Evolutionary conservation across 2,888 invertebrate species (phyloP).

Genomic region (Trissonchulus sp.): DNA sequence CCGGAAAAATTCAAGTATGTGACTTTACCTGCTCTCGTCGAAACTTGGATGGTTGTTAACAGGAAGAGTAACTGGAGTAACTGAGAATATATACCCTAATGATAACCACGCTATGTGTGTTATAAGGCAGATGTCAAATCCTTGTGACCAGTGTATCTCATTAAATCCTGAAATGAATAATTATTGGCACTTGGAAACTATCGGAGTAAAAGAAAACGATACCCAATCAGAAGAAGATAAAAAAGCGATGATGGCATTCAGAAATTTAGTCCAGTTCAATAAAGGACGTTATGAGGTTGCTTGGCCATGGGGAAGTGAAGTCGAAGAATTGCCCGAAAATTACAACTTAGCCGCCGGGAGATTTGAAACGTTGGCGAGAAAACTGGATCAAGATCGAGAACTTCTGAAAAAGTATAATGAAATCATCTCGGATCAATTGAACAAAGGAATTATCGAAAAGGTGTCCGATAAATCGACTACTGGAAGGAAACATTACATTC

Average conservation of each 20-base stretch:
- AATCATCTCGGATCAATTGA: slow-evolving; percentile 28
- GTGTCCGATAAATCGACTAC: neutral
- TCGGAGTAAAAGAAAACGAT: neutral
- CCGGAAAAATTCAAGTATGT: neutral
- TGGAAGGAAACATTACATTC: slow-evolving; percentile 33
- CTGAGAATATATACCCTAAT: neutral
- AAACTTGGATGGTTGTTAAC: neutral
- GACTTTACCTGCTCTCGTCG: neutral
- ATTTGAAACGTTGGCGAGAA: neutral
- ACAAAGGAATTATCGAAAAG: slow-evolving; percentile 31
- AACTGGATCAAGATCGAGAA: neutral
- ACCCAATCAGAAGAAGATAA: neutral
- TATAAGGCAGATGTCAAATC: neutral
- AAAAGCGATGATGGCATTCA: neutral
- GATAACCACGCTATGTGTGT: neutral
- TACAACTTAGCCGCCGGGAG: neutral
- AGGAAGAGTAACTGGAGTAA: neutral
- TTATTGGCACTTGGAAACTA: neutral
- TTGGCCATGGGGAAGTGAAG: neutral
- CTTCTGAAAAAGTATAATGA: slow-evolving; percentile 28
- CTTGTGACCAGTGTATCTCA: neutral
- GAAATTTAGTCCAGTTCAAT: neutral
- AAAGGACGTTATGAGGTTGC: neutral
- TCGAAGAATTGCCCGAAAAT: neutral
- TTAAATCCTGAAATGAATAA: neutral